These are phyloP conservation scores for Onychostoma macrolepis DNA, from an alignment of 2,113 vertebrate genomes.

Conservation along the genomic window DNA sequence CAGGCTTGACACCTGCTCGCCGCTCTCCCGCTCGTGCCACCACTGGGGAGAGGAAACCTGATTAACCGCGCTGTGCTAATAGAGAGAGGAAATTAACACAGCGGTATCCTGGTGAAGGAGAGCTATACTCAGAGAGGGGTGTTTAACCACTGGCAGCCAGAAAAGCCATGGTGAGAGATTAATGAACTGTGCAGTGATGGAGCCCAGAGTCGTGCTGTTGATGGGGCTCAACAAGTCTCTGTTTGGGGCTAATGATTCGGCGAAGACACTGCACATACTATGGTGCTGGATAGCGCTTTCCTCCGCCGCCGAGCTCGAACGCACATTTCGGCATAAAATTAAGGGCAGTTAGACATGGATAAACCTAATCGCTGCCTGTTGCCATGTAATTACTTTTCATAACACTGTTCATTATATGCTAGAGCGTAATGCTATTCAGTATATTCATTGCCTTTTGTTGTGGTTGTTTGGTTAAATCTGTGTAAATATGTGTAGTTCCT, in stretches of 20 bases:
- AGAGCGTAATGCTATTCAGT: neutral
- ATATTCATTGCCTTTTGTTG: conserved; percentile 16
- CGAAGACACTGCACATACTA: conserved; percentile 37
- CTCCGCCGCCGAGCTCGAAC: neutral
- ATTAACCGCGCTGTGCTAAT: conserved; percentile 63
- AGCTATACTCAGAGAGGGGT: conserved; percentile 53
- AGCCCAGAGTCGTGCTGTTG: conserved; percentile 57
- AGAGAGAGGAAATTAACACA: conserved; percentile 61
- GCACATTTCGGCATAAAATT: conserved; percentile 8
- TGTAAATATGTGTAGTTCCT: neutral
- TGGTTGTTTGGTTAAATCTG: conserved; percentile 18
- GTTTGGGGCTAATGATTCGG: conserved; percentile 57
- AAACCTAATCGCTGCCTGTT: conserved; percentile 33
- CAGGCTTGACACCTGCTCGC: conserved; percentile 59
- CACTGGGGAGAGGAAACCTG: conserved; percentile 52
- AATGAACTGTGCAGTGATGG: conserved; percentile 61
- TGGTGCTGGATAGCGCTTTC: conserved; percentile 4
- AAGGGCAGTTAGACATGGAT: conserved; percentile 17
- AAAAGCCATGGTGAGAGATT: conserved; percentile 59
- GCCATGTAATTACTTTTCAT: conserved; percentile 24
- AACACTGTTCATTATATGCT: conserved; percentile 29
- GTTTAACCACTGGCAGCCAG: conserved; percentile 58
- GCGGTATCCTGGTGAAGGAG: conserved; percentile 54
- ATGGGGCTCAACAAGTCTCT: conserved; percentile 55
- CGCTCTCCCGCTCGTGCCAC: conserved; percentile 31